Base-by-base conservation (phyloP, 2,888 invertebrate genomes). In the Phragmatobia fuliginosa region DNA sequence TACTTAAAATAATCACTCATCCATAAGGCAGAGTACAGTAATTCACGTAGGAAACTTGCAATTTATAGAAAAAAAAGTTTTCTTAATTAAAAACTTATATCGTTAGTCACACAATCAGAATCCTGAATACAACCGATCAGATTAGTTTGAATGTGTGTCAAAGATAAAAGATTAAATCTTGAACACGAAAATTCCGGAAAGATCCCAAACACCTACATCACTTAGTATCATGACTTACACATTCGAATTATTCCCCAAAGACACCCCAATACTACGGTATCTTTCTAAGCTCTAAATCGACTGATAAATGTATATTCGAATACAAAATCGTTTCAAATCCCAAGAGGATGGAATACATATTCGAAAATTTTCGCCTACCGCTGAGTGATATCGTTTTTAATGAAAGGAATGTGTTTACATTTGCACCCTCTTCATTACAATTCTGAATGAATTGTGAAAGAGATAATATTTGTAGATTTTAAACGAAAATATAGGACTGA, bases 221-320 rank as follows among this genome's bases (percentile, higher is more conserved):
- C 74, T 80, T 80, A 80, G 80, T 73, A 75, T 71, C 80, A 73
- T 80, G 80, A 78, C 72, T 82, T 80, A 80, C 75, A 77, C 59
- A 77, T 70, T n/a, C 64, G 75, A 80, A 80, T 77, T 76, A 80
- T 72, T 78, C 80, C 78, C 82, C 25, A 28, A 78, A 73, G 82
- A 10, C 18, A 33, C 68, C 71, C 58, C 77, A 82, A 74, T 72
- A 70, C 74, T 68, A 56, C 68, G 74, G 71, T 82, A 82, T 78
- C 76, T 77, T 74, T 69, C 80, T 80, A 78, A 82, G 78, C 82
- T 80, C 80, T 80, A 80, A 82, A 80, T 76, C 71, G 74, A 64
- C 76, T 74, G 78, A 80, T 80, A 80, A 80, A 80, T 82, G 72
- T 77, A 73, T 72, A 80, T 82, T 64, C 70, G 69, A 74, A 82